These are phyloP conservation scores for Nyctereutes procyonoides DNA, from an alignment of 2,113 vertebrate genomes.

Conservation along the genomic window DNA sequence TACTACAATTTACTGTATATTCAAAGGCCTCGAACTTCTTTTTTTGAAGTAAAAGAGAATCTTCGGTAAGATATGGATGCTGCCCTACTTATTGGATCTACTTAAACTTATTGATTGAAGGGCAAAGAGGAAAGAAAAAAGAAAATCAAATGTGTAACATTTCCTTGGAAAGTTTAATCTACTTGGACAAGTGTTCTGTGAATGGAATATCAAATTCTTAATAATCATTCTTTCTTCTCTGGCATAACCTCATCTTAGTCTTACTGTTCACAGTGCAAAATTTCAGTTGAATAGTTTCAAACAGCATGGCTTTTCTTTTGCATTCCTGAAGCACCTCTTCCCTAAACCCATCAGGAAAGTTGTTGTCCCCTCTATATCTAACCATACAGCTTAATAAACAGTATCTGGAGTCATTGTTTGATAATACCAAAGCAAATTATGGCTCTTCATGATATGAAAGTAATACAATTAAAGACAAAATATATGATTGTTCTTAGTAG, in stretches of 20 bases:
- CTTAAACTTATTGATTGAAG: not conserved
- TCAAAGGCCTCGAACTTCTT: not conserved
- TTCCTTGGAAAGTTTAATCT: constrained; percentile 13
- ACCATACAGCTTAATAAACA: constrained; percentile 64
- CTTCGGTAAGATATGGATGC: not conserved
- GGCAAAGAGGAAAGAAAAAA: not conserved
- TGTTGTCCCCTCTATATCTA: constrained; percentile 42
- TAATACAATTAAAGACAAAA: constrained; percentile 18
- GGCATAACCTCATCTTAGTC: constrained; percentile 48
- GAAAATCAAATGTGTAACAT: not conserved
- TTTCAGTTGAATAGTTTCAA: constrained; percentile 54
- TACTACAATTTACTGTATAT: constrained; percentile 22
- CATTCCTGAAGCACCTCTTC: constrained; percentile 70
- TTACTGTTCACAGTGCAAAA: constrained; percentile 39
- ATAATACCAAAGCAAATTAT: constrained; percentile 49
- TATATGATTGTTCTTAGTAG: not conserved
- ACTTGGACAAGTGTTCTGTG: constrained; percentile 35
- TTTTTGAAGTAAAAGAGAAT: not conserved
- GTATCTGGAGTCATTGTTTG: constrained; percentile 46
- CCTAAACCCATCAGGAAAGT: constrained; percentile 46
- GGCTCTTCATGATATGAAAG: constrained; percentile 10
- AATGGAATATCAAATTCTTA: constrained; percentile 58
- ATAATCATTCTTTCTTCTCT: constrained; percentile 30
- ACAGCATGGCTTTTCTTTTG: constrained; percentile 61
- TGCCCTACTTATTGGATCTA: not conserved